Conservation (phyloP, 1,140 invertebrate genomes). For the Homalodisca vitripennis region DNA sequence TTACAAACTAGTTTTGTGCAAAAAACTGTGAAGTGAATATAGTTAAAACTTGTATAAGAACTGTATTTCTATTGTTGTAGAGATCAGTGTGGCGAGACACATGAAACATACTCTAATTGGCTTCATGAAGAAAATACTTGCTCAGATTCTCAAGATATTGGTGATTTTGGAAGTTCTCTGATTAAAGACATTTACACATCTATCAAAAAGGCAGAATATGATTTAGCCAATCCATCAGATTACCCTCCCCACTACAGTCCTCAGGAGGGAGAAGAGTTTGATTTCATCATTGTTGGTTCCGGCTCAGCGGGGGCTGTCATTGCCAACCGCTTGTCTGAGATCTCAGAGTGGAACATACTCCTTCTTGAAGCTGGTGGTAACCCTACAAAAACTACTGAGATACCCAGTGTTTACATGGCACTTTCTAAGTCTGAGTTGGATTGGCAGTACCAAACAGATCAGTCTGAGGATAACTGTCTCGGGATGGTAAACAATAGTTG, state of each 20-base stretch:
- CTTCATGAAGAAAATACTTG: too few relatives aligned
- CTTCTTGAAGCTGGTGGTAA: conserved; percentile 80
- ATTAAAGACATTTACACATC: not conserved
- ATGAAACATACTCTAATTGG: too few relatives aligned
- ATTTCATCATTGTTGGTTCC: conserved; percentile 82
- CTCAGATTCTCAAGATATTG: too few relatives aligned
- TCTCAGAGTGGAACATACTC: conserved; percentile 74
- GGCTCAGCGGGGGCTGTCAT: conserved; percentile 88
- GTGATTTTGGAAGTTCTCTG: too few relatives aligned
- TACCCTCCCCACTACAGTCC: conserved; percentile 13
- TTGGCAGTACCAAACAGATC: conserved; percentile 89
- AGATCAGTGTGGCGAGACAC: too few relatives aligned
- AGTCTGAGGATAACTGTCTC: conserved; percentile 54
- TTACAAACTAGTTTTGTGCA: too few relatives aligned
- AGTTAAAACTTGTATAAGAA: too few relatives aligned
- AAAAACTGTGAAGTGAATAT: too few relatives aligned
- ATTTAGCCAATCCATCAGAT: not conserved
- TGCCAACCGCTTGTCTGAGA: conserved; percentile 80
- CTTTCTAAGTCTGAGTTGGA: conserved; percentile 76
- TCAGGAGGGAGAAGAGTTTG: conserved; percentile 56
- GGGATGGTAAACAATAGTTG: conserved; percentile 54
- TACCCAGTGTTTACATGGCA: conserved; percentile 71
- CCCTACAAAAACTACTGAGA: conserved; percentile 74
- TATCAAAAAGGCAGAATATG: conserved; percentile 9
- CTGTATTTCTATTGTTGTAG: too few relatives aligned